Evolutionary conservation across 2,888 invertebrate species (phyloP).

Genomic region (Lasioglossum marginatum): DNA sequence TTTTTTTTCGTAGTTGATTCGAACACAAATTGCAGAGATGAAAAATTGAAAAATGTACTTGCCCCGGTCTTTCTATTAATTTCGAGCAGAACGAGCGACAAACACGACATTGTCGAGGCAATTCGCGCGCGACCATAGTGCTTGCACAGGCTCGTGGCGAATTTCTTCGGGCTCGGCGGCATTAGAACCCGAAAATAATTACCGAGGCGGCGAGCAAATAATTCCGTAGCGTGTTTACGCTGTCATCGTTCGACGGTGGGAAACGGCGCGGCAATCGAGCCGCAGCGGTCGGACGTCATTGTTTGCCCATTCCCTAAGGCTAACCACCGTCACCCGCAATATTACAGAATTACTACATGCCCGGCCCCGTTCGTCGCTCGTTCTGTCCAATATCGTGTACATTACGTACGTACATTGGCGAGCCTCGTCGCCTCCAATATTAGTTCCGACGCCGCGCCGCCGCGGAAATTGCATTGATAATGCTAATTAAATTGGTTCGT

Average conservation of each 20-base stretch:
- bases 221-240: constrained; percentile 72
- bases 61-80: background rate
- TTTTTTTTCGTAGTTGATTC: background rate
- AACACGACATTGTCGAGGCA: background rate
- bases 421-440: constrained; percentile 75
- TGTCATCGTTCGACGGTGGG: constrained; percentile 70
- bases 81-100: background rate
- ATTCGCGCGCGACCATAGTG: background rate
- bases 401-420: constrained; percentile 67
- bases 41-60: background rate
- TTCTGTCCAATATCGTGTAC: constrained; percentile 71
- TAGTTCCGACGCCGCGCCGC: constrained; percentile 73
- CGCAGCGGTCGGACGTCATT: constrained; percentile 77
- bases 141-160: background rate
- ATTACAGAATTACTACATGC: constrained; percentile 77
- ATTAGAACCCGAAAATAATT: constrained; percentile 39
- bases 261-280: constrained; percentile 69
- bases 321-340: constrained; percentile 76
- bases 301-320: constrained; percentile 76
- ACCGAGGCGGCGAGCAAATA: constrained; percentile 59
- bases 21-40: too few species aligned
- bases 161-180: background rate
- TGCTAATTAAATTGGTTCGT: constrained; percentile 78
- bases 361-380: constrained; percentile 68
- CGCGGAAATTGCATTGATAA: constrained; percentile 77